Conservation (phyloP, 2,888 invertebrate genomes). For the Cryptus armator region DNA sequence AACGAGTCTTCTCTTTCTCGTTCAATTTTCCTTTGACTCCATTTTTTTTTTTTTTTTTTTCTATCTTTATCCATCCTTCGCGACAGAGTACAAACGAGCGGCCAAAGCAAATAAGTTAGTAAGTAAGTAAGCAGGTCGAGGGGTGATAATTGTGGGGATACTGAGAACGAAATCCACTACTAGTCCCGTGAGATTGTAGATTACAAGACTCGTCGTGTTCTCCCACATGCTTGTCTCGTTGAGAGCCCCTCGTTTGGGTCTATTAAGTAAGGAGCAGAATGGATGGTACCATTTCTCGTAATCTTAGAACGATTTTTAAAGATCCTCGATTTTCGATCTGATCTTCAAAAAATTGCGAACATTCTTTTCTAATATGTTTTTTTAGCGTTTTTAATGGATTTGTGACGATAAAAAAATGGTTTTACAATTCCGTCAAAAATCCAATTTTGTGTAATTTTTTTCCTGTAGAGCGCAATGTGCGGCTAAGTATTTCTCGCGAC, state of each 20-base stretch:
- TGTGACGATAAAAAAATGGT: no score
- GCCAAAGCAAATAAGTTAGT: slow-evolving; percentile 41
- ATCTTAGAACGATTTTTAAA: slow-evolving; percentile 8
- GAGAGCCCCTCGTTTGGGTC: slow-evolving; percentile 1
- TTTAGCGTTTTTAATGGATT: no score
- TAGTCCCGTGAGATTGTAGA: slow-evolving; percentile 73
- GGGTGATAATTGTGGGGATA: slow-evolving; percentile 79
- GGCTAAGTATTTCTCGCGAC: no score
- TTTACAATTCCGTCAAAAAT: no score
- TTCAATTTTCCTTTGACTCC: not conserved
- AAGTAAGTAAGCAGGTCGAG: slow-evolving; percentile 74
- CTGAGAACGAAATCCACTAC: slow-evolving; percentile 71
- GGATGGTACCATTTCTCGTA: not conserved
- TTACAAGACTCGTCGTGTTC: slow-evolving; percentile 70
- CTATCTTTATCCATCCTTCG: not conserved
- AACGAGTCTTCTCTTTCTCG: slow-evolving; percentile 27
- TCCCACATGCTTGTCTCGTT: slow-evolving; percentile 5
- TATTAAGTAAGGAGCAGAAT: not conserved
- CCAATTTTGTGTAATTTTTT: no score
- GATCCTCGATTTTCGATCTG: no score
- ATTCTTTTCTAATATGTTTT: no score
- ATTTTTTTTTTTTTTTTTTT: slow-evolving; percentile 9
- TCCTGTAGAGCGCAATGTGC: no score
- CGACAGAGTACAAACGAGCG: not conserved
- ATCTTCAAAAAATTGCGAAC: not conserved